Conservation (phyloP, 1,140 invertebrate species). For the Ips nitidus region DNA sequence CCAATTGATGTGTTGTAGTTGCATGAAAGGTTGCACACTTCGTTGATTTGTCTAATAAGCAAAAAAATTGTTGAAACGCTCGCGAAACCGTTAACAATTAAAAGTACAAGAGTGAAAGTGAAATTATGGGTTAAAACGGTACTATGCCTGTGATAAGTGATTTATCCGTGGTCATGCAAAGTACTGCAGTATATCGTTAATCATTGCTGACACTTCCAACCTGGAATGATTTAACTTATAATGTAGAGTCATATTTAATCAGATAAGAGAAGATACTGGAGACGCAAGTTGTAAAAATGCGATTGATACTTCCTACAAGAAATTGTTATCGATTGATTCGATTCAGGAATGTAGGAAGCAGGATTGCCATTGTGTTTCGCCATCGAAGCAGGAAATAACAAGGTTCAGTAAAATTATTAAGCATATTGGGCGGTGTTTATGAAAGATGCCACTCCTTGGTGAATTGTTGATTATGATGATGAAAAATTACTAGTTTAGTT, state of each 20-base stretch:
- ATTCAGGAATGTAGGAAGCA: slow-evolving; percentile 1
- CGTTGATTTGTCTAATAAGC: neutral
- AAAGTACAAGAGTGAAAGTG: slow-evolving; percentile 13
- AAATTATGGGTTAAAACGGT: neutral
- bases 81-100: slow-evolving; percentile 16
- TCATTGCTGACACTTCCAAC: too few species aligned
- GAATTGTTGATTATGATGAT: neutral
- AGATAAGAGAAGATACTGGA: too few species aligned
- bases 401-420: slow-evolving; percentile 12
- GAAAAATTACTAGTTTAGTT: too few species aligned
- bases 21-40: slow-evolving; percentile 18
- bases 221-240: too few species aligned
- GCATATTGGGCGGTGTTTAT: slow-evolving; percentile 17
- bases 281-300: too few species aligned
- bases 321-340: too few species aligned
- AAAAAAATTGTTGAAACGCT: slow-evolving; percentile 1
- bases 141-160: neutral
- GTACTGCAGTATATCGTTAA: too few species aligned
- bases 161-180: neutral
- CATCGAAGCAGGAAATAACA: slow-evolving; percentile 1
- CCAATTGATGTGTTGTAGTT: neutral
- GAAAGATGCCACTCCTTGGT: slow-evolving; percentile 16
- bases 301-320: too few species aligned
- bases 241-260: too few species aligned
- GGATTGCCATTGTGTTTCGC: neutral